phyloP scores from a whole-genome alignment of 2,113 vertebrate genomes.

The Tenebrosternarchus preto region DNA sequence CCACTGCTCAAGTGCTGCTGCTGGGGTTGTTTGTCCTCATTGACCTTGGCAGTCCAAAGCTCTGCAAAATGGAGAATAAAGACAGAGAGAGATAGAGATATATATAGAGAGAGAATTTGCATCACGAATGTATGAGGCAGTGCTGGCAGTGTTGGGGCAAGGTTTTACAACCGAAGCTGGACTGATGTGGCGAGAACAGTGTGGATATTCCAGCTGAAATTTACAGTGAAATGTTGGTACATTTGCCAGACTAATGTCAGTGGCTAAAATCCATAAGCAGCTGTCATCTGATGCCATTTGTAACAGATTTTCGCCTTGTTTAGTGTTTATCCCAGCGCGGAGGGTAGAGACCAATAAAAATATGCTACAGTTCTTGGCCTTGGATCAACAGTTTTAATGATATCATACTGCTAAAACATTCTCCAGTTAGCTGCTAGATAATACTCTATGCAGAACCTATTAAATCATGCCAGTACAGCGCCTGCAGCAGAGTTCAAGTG shows the following conservation, averaged over 20 bases:
- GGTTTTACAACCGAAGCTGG: conserved; percentile 28
- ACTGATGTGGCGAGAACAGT: neutral
- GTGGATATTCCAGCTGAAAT: conserved; percentile 78
- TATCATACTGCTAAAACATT: conserved; percentile 70
- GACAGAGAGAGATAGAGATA: conserved; percentile 82
- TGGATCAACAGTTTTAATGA: conserved; percentile 77
- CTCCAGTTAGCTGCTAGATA: conserved; percentile 72
- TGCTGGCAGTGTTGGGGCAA: neutral
- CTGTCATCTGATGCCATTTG: conserved; percentile 90
- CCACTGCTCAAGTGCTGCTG: conserved; percentile 89
- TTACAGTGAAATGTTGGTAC: conserved; percentile 76
- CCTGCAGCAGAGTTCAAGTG: conserved; percentile 79
- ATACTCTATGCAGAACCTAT: conserved; percentile 74
- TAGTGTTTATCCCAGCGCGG: conserved; percentile 81
- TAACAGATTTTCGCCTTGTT: conserved; percentile 78
- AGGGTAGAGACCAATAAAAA: conserved; percentile 64
- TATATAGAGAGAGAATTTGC: conserved; percentile 33
- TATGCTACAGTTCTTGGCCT: conserved; percentile 55
- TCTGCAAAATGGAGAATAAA: conserved; percentile 87
- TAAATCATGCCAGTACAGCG: conserved; percentile 69
- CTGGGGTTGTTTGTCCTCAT: conserved; percentile 98
- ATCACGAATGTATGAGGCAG: conserved; percentile 19
- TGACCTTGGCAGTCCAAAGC: conserved; percentile 98
- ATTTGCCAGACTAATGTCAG: conserved; percentile 87
- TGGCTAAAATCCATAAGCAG: conserved; percentile 90